Evolutionary conservation across 2,797 vertebrate genomes (phyloP).

Genomic region (Bradypus variegatus): DNA sequence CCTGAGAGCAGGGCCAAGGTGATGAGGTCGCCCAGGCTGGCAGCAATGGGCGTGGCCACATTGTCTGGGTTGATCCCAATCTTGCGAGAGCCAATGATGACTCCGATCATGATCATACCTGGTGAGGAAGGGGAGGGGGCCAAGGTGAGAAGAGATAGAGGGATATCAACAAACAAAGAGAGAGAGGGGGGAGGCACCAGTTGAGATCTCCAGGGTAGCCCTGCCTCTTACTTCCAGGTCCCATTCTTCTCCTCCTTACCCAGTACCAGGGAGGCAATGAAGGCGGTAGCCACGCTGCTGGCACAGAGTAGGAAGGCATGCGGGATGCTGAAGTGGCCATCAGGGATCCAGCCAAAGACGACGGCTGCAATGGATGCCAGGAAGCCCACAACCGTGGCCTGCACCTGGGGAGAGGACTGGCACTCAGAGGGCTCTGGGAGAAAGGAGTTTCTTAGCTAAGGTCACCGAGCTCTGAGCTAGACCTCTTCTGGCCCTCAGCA

Average conservation of each 20-base stretch:
- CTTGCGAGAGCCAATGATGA: constrained; percentile 93
- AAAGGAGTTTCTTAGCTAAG: not conserved
- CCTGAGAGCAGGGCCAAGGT: constrained; percentile 94
- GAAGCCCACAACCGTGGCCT: constrained; percentile 97
- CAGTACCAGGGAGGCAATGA: constrained; percentile 93
- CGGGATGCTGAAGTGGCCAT: constrained; percentile 88
- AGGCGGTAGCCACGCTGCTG: constrained; percentile 96
- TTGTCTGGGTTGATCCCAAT: constrained; percentile 99
- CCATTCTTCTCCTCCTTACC: constrained; percentile 73
- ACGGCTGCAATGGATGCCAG: constrained; percentile 95
- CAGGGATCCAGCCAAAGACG: constrained; percentile 97
- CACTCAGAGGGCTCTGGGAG: not conserved
- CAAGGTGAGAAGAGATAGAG: not conserved
- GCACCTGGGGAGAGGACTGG: constrained; percentile 79
- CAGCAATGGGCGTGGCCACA: constrained; percentile 95
- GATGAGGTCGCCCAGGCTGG: constrained; percentile 96
- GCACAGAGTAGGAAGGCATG: constrained; percentile 95
- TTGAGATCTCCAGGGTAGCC: not conserved
- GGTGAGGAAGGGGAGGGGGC: not conserved
- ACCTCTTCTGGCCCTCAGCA: not conserved
- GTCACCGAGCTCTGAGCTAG: not conserved
- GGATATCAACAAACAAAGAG: not conserved
- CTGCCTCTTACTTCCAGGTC: not conserved
- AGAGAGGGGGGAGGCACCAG: not conserved
- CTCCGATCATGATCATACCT: constrained; percentile 98